Evolutionary conservation across 2,797 vertebrate genomes (phyloP), one percentile per base, ranked within the genome.

Genomic region (Merluccius polli): DNA sequence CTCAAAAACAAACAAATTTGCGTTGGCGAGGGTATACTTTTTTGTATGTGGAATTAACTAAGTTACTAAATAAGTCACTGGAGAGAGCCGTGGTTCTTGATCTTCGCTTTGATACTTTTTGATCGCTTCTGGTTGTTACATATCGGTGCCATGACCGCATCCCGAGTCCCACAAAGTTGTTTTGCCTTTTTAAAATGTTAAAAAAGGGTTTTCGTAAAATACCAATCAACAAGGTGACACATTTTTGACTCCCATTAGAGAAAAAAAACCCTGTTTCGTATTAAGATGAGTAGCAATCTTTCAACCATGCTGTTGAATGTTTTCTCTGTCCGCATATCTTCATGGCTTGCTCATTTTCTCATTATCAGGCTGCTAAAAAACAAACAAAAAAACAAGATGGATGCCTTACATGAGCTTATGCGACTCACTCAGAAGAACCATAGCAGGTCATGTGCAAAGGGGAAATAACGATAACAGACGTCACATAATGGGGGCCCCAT

Each of bases 281-380:
- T 79, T 77, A n/a, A 30, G 70, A 65, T 38, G 35, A 29, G 79
- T 79, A 83, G 80, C 73, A 70, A 32, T 84, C 69, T 63, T 32
- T 88, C 86, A 75, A 70, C 86, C 81, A 52, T 68, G 77, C 78
- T 74, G 71, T 79, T 80, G 82, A 84, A 74, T 84, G 82, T 90
- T 87, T 85, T 90, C 83, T 85, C 78, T 77, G 82, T 85, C 88
- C 84, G 83, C 85, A 87, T 88, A 84, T 75, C 87, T 85, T 44
- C 77, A 70, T 81, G 78, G 81, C 85, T 86, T 89, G 83, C 85
- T 92, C 85, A 92, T 85, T 88, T 92, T 86, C 87, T 90, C 86
- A 65, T 82, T 73, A 73, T 84, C 90, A 86, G 89, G 89, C 90
- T 87, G 86, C 89, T 87, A 86, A 86, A 86, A 77, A 24, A 31